phyloP scores from a whole-genome alignment of 2,113 vertebrate genomes.

The Prinia subflava region DNA sequence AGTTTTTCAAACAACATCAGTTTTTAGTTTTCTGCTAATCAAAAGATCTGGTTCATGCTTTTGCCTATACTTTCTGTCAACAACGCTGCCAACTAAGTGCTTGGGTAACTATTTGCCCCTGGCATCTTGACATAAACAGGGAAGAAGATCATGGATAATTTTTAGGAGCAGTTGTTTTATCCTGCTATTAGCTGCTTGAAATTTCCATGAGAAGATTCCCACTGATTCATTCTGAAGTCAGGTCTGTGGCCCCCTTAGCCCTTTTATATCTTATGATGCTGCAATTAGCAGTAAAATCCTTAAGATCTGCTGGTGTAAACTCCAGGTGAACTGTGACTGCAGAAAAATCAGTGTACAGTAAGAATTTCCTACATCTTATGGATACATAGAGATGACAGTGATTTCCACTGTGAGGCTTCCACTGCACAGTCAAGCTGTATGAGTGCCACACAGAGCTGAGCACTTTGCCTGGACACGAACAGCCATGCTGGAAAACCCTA shows the following conservation, averaged over 20 bases:
- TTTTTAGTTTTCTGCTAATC: conserved; percentile 16
- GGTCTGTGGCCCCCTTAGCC: background rate
- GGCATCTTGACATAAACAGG: background rate
- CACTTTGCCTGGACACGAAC: background rate
- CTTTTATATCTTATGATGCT: background rate
- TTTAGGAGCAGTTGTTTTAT: background rate
- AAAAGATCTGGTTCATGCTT: background rate
- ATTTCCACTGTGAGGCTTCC: background rate
- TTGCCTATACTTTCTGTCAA: background rate
- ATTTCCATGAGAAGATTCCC: background rate
- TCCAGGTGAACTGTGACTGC: background rate
- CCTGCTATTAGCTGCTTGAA: background rate
- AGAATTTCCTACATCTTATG: background rate
- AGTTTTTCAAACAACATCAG: background rate
- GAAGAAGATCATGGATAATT: background rate
- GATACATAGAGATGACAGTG: background rate
- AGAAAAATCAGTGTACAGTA: background rate
- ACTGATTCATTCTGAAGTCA: background rate
- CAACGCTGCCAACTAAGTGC: background rate
- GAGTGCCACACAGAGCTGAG: background rate
- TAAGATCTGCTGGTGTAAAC: background rate
- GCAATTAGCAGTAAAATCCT: background rate
- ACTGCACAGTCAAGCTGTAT: background rate
- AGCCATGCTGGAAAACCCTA: background rate
- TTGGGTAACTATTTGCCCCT: background rate